Base-by-base conservation (phyloP, 2,888 invertebrate species). In the Seladonia tumulorum region DNA sequence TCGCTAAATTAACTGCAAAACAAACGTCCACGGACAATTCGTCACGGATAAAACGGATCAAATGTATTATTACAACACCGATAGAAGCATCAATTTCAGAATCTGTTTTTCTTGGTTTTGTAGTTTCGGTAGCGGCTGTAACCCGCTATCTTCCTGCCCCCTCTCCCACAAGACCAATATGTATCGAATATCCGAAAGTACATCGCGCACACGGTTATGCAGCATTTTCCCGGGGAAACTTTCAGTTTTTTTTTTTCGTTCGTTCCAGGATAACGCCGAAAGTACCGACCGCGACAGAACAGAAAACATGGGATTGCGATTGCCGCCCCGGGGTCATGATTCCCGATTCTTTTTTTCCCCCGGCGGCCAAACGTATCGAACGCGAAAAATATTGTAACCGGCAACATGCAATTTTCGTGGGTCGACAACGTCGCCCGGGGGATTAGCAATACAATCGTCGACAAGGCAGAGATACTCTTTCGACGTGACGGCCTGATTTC, bases 401-500 rank as follows among this genome's bases (percentile, higher is more conserved):
- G 87, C 82, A 89, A 87, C 87, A 91, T 82, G 89, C 87, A 89
- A 92, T 92, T 92, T 92, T 89, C 90, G 60, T 80, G 79, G n/a
- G 70, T 53, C 84, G 83, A 86, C 84, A 92, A 89, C 85, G 81
- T 88, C 81, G 92, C 92, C 87, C 86, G 72, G 83, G 92, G 92
- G 91, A 87, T 90, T 87, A 82, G 86, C 86, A 80, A 81, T 82
- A 84, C 85, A 87, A 87, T 89, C 82, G 85, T 84, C 81, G 76
- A 73, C 78, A 74, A 86, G 82, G 76, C 87, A 84, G 72, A 81
- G 85, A 85, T 90, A 89, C 88, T 60, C 86, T 78, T 66, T 86
- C 83, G 85, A 82, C 81, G 87, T 85, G 87, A 84, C 82, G 81
- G 87, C 78, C 90, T 89, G 93, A 93, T 92, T 93, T 91, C 89